Conservation (phyloP, 2,797 vertebrate species). For the Merluccius polli region DNA sequence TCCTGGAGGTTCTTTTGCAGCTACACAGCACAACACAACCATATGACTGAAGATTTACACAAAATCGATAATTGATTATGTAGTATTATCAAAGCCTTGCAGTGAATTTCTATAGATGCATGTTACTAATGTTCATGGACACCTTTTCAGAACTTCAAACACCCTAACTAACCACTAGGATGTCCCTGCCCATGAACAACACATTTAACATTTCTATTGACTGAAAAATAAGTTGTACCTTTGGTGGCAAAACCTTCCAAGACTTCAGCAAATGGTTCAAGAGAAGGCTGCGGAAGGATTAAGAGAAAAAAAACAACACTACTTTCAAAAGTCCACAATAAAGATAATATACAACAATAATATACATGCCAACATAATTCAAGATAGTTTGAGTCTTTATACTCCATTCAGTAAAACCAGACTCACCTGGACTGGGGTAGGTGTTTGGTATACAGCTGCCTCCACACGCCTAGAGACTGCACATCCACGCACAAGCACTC, state of each 20-base stretch:
- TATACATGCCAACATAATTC: neutral
- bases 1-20: constrained; percentile 83
- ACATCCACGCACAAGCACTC: constrained; percentile 87
- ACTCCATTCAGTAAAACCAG: neutral
- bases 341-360: neutral
- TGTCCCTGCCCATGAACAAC: neutral
- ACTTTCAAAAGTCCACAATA: neutral
- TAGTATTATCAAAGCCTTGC: neutral
- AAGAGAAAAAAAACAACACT: neutral
- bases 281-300: constrained; percentile 74
- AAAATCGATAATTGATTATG: no score
- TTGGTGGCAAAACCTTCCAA: constrained; percentile 81
- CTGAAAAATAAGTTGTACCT: constrained; percentile 66
- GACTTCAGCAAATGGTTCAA: constrained; percentile 81
- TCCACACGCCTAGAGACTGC: constrained; percentile 88
- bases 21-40: constrained; percentile 53
- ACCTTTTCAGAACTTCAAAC: no score
- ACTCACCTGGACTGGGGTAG: constrained; percentile 87
- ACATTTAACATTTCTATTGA: neutral
- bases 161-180: neutral
- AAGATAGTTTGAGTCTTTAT: neutral
- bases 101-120: no score
- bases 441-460: constrained; percentile 93
- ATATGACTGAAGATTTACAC: neutral
- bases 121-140: no score